phyloP scores from a whole-genome alignment of 2,888 invertebrate species.

The Cheilosia vernalis region DNA sequence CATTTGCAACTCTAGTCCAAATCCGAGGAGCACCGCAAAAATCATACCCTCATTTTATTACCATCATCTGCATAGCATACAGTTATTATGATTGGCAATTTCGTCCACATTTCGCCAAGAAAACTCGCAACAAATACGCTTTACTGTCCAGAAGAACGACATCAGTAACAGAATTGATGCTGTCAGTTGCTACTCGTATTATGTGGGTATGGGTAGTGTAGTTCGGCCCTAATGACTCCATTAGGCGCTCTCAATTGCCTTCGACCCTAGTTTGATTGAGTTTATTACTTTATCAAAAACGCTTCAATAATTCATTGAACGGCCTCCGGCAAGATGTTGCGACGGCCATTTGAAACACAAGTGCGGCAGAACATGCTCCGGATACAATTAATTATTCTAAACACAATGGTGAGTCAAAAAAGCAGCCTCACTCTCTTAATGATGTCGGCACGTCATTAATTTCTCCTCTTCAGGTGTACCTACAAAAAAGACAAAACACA shows the following conservation, averaged over 20 bases:
- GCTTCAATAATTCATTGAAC: slow-evolving; percentile 62
- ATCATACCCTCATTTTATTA: slow-evolving; percentile 55
- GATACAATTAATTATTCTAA: slow-evolving; percentile 70
- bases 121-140: slow-evolving; percentile 42
- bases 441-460: slow-evolving; percentile 70
- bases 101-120: slow-evolving; percentile 26
- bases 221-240: slow-evolving; percentile 58
- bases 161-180: slow-evolving; percentile 14
- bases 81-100: slow-evolving; percentile 60
- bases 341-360: slow-evolving; percentile 6
- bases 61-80: slow-evolving; percentile 67
- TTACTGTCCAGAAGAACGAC: slow-evolving; percentile 59
- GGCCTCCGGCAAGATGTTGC: slow-evolving; percentile 45
- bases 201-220: no score
- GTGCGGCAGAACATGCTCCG: not conserved
- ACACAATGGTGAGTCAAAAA: slow-evolving; percentile 69
- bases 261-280: slow-evolving; percentile 66
- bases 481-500: not conserved
- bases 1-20: slow-evolving; percentile 43
- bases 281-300: slow-evolving; percentile 72
- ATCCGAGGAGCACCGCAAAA: slow-evolving; percentile 44
- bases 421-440: slow-evolving; percentile 38
- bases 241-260: slow-evolving; percentile 39
- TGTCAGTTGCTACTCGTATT: slow-evolving; percentile 47
- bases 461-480: slow-evolving; percentile 34